Evolutionary conservation across 2,888 invertebrate genomes (phyloP).

Genomic region (Perizoma affinitatum): DNA sequence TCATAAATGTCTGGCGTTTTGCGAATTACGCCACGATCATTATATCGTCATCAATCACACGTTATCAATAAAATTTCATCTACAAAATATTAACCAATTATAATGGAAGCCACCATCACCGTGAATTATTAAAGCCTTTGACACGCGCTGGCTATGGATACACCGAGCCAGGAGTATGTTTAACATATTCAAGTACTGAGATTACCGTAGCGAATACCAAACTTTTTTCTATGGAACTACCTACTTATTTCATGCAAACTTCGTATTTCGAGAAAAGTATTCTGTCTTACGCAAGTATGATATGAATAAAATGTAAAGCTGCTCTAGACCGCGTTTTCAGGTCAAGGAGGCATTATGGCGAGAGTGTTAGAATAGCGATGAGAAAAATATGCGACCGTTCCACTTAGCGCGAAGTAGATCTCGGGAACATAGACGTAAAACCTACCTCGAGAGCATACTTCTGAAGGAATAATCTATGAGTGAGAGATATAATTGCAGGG

Average conservation of each 20-base stretch:
- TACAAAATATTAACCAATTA: constrained; percentile 75
- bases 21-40: constrained; percentile 54
- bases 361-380: constrained; percentile 21
- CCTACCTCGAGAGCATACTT: constrained; percentile 6
- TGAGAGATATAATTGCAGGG: too few species aligned
- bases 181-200: constrained; percentile 16
- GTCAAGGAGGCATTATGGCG: constrained; percentile 19
- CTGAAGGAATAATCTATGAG: not conserved
- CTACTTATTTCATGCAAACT: too few species aligned
- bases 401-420: constrained; percentile 15
- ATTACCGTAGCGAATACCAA: too few species aligned
- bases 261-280: too few species aligned
- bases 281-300: too few species aligned
- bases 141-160: constrained; percentile 9
- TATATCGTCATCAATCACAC: constrained; percentile 76
- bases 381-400: constrained; percentile 20
- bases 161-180: not conserved
- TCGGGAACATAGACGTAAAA: constrained; percentile 10
- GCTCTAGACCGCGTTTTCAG: constrained; percentile 14
- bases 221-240: too few species aligned
- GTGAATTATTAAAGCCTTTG: constrained; percentile 62
- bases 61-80: constrained; percentile 74
- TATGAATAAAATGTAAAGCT: not conserved
- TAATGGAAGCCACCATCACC: constrained; percentile 57
- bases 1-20: constrained; percentile 38